phyloP scores from a whole-genome alignment of 2,113 vertebrate species.

The Saiga tatarica region DNA sequence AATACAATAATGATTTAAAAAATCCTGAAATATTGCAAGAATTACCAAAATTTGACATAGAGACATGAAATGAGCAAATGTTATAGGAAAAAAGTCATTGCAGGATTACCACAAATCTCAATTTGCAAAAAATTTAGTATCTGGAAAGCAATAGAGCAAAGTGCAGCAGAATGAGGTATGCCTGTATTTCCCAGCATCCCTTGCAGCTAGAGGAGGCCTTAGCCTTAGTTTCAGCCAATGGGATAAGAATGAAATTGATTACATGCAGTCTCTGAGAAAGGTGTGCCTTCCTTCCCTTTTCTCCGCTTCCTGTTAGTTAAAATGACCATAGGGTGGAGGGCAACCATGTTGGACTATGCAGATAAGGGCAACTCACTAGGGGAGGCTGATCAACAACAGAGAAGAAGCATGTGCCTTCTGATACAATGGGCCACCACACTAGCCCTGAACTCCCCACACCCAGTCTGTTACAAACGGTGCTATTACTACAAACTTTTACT shows the following conservation, averaged over 20 bases:
- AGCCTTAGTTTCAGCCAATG: not conserved
- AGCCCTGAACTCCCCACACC: not conserved
- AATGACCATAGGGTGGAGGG: not conserved
- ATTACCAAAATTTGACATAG: not conserved
- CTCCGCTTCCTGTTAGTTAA: not conserved
- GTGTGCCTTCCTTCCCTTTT: not conserved
- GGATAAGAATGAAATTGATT: not conserved
- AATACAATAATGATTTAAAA: not conserved
- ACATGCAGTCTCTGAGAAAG: not conserved
- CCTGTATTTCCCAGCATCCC: not conserved
- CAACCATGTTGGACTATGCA: not conserved
- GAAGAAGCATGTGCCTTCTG: not conserved
- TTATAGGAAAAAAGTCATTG: not conserved
- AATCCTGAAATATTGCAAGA: not conserved
- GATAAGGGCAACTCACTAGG: not conserved
- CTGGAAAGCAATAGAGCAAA: not conserved
- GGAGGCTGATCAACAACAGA: not conserved
- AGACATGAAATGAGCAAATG: not conserved
- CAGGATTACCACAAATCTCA: not conserved
- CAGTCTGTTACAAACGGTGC: not conserved
- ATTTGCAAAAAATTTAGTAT: not conserved
- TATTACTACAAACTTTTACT: not conserved
- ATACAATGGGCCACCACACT: accelerated
- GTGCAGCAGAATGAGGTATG: not conserved
- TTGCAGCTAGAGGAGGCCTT: not conserved